A percentile compares a stretch with the other conserved stretches of the same genome.
phyloP scores from a whole-genome alignment of 2,888 invertebrate genomes.

The Erebia epiphron region DNA sequence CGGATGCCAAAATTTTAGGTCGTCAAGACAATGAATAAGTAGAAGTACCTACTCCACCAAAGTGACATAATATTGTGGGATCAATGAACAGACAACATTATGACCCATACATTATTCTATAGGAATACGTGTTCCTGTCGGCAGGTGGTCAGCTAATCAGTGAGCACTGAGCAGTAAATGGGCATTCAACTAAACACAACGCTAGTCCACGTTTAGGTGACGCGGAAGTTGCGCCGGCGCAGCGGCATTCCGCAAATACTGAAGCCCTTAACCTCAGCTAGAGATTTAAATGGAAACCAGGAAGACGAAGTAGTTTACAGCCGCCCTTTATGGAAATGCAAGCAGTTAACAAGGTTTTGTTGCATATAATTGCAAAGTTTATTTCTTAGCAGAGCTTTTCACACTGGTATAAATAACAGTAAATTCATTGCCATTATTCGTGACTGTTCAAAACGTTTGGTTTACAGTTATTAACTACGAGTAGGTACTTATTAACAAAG shows the following conservation, averaged over 20 bases:
- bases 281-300: conserved; percentile 29
- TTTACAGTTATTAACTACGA: too few relatives aligned
- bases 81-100: neutral
- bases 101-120: too few relatives aligned
- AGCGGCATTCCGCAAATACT: conserved; percentile 19
- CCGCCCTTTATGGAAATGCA: neutral
- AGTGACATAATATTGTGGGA: too few relatives aligned
- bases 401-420: neutral
- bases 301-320: conserved; percentile 9
- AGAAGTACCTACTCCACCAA: too few relatives aligned
- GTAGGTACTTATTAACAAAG: neutral
- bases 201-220: neutral
- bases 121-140: neutral
- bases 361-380: neutral
- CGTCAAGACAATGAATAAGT: too few relatives aligned
- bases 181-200: neutral
- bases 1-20: too few relatives aligned
- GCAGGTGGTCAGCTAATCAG: neutral
- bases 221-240: conserved; percentile 11
- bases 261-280: conserved; percentile 20
- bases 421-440: neutral
- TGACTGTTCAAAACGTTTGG: neutral
- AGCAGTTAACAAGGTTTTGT: neutral
- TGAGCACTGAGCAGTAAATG: neutral
- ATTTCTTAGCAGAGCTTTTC: neutral